phyloP scores from a whole-genome alignment of 92 coral and sea anemone species.

The Phenganax subtilis region DNA sequence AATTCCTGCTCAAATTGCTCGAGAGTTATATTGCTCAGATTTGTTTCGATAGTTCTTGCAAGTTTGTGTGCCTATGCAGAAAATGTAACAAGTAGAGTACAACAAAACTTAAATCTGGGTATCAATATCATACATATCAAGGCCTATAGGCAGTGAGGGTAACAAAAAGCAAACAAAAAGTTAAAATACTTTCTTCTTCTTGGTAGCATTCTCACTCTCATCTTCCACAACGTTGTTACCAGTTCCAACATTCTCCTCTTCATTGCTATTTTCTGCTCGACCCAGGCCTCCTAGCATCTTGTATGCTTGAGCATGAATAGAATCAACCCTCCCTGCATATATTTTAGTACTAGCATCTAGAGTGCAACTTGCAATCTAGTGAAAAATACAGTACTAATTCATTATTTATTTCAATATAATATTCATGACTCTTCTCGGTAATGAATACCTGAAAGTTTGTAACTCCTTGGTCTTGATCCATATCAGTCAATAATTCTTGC shows the following conservation, averaged over 20 bases:
- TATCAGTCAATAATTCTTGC: constrained; percentile 80
- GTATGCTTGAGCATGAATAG: constrained; percentile 90
- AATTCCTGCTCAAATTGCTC: constrained; percentile 89
- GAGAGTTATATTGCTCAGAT: constrained; percentile 69
- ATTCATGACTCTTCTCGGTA: no score
- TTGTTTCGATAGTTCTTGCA: constrained; percentile 76
- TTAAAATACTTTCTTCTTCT: constrained; percentile 58
- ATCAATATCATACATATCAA: no score
- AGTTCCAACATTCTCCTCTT: constrained; percentile 49
- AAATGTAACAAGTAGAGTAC: neutral
- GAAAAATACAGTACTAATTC: neutral
- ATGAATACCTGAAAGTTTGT: constrained; percentile 82
- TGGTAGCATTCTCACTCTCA: constrained; percentile 51
- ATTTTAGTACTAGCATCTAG: constrained; percentile 98
- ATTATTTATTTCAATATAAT: neutral
- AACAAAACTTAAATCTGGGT: neutral
- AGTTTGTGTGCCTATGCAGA: constrained; percentile 54
- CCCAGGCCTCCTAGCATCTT: constrained; percentile 97
- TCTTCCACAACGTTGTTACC: constrained; percentile 43
- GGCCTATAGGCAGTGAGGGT: no score
- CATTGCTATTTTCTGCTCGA: constrained; percentile 68
- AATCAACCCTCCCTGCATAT: constrained; percentile 95
- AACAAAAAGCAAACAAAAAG: no score
- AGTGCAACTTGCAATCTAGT: constrained; percentile 87
- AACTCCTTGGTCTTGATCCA: constrained; percentile 84